Conservation (phyloP, 2,113 vertebrate species). For the Poecile atricapillus region DNA sequence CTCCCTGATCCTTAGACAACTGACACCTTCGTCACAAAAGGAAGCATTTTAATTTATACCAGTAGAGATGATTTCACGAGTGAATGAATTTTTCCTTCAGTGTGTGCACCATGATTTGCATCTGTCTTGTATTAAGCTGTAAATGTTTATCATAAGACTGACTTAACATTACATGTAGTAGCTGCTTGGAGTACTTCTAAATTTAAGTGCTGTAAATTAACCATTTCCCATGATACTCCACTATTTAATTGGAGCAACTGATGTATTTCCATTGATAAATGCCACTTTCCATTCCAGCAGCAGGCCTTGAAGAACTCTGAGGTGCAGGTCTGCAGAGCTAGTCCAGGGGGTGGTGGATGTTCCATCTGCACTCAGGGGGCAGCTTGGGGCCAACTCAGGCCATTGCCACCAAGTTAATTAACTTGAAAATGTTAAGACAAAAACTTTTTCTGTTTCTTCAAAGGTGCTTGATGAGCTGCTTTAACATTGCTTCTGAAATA, state of each 20-base stretch:
- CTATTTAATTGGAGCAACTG: not conserved
- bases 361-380: not conserved
- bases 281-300: not conserved
- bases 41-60: not conserved
- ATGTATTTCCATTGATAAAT: not conserved
- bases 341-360: not conserved
- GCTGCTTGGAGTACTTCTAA: not conserved
- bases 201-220: not conserved
- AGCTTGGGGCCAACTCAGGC: not conserved
- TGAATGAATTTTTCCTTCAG: not conserved
- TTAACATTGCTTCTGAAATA: not conserved
- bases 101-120: not conserved
- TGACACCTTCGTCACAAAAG: not conserved
- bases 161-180: not conserved
- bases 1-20: not conserved
- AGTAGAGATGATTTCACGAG: not conserved
- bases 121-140: not conserved
- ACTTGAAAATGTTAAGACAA: not conserved
- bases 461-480: not conserved
- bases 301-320: not conserved
- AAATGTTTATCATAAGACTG: not conserved
- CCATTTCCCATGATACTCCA: not conserved
- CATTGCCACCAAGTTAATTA: not conserved
- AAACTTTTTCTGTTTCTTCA: not conserved
- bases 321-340: not conserved